Percentiles rank a stretch among this genome's conserved stretches.
phyloP scores from a whole-genome alignment of 1,140 invertebrate genomes.

The Carposina sasakii region DNA sequence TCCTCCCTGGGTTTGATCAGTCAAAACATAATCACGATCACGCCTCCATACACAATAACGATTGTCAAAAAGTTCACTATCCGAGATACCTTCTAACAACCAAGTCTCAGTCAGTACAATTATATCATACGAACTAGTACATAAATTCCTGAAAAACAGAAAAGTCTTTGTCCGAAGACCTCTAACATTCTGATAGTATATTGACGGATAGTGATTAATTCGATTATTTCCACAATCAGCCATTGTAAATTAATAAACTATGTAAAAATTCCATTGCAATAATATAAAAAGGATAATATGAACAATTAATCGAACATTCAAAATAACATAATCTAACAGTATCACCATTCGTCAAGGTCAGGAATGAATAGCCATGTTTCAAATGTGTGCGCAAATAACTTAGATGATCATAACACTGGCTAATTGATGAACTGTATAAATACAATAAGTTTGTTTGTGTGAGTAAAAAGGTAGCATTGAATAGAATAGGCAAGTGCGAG shows the following conservation, averaged over 20 bases:
- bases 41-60: not conserved
- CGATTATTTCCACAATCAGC: not conserved
- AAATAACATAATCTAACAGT: too few species aligned
- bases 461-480: too few species aligned
- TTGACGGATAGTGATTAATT: not conserved
- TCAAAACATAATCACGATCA: not conserved
- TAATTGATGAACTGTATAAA: too few species aligned
- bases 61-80: not conserved
- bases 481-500: too few species aligned
- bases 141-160: not conserved
- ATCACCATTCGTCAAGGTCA: too few species aligned
- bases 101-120: not conserved
- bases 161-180: not conserved
- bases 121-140: not conserved
- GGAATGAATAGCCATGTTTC: not conserved
- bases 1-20: not conserved
- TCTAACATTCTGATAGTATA: conserved; percentile 1
- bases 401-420: too few species aligned
- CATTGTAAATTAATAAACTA: not conserved
- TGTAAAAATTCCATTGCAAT: not conserved
- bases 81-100: not conserved
- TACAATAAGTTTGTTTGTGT: too few species aligned
- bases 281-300: not conserved
- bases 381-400: not conserved
- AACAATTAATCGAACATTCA: not conserved